Conservation (phyloP, 2,888 invertebrate species). For the Trypoxylon attenuatum region DNA sequence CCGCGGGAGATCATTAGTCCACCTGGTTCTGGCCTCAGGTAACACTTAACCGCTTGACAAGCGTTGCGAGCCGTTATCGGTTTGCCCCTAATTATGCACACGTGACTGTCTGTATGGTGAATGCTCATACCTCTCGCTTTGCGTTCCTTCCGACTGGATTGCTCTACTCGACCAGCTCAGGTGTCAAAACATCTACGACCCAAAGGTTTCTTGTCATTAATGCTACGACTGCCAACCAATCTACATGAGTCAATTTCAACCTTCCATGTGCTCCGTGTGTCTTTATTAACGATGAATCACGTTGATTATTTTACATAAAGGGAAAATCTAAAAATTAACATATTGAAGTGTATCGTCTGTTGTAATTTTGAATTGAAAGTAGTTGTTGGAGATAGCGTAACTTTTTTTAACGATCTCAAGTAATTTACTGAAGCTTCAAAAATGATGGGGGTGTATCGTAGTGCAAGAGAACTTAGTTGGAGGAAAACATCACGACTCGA, state of each 20-base stretch:
- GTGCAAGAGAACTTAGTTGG: constrained; percentile 17
- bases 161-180: background rate
- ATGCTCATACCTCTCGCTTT: constrained; percentile 13
- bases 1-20: constrained; percentile 67
- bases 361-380: no score
- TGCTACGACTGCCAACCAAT: no score
- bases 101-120: no score
- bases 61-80: constrained; percentile 61
- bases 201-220: no score
- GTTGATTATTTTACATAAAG: no score
- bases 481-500: background rate
- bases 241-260: no score
- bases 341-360: no score
- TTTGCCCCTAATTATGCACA: constrained; percentile 59
- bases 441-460: constrained; percentile 17
- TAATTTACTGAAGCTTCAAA: background rate
- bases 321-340: no score
- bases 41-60: constrained; percentile 59
- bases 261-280: no score
- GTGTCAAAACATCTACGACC: background rate
- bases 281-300: no score
- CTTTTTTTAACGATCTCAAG: no score
- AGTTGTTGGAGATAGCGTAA: no score
- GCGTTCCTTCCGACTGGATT: background rate
- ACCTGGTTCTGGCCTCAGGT: constrained; percentile 57